Percentiles rank a stretch among this genome's conserved stretches.
Evolutionary conservation across 2,797 vertebrate genomes (phyloP).

Genomic region (Potorous gilbertii): DNA sequence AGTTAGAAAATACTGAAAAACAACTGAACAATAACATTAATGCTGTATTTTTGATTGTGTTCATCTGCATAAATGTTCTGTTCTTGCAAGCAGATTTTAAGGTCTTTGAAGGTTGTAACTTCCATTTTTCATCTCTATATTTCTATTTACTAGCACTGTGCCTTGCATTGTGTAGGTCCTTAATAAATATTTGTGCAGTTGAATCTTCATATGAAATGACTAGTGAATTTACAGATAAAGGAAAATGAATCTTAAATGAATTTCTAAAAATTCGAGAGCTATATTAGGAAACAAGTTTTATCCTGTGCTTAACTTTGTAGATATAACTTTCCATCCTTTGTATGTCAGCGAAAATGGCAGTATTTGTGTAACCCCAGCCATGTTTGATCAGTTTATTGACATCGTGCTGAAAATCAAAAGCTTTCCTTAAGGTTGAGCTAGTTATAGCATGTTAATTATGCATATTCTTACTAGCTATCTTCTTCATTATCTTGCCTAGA

Average conservation of each 20-base stretch:
- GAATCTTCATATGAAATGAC: background rate
- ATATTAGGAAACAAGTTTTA: background rate
- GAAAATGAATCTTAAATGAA: conserved; percentile 32
- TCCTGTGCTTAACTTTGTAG: background rate
- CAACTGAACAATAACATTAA: background rate
- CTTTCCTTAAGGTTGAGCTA: background rate
- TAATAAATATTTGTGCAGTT: background rate
- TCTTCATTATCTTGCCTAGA: background rate
- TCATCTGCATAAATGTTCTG: background rate
- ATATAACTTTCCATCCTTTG: background rate
- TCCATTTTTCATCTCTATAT: background rate
- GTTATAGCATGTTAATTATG: background rate
- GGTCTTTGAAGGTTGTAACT: background rate
- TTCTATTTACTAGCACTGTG: background rate
- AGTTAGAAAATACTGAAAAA: background rate
- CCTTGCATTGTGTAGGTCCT: background rate
- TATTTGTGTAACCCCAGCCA: background rate
- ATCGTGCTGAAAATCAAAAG: background rate
- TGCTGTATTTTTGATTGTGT: background rate
- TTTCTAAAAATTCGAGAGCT: conserved; percentile 11
- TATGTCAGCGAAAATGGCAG: background rate
- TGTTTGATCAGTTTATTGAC: background rate
- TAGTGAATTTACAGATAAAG: background rate
- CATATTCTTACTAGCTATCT: background rate
- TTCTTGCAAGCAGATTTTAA: background rate